Percentiles rank a stretch among this genome's conserved stretches.
phyloP scores from a whole-genome alignment of 2,797 vertebrate species.

The Poeciliopsis paucimaculata region DNA sequence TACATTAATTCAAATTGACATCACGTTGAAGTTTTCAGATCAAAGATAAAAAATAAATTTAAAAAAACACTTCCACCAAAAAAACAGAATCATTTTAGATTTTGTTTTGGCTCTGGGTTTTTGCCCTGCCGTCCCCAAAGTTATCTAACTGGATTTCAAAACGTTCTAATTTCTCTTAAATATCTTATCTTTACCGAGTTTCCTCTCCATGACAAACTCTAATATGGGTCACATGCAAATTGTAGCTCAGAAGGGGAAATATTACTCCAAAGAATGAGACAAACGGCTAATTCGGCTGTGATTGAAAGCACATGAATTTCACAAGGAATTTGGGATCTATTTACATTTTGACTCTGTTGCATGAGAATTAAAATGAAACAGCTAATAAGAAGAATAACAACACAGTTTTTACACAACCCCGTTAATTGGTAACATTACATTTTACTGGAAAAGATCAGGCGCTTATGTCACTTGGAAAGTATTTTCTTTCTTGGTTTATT shows the following conservation, averaged over 20 bases:
- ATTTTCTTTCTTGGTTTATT: neutral
- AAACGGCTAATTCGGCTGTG: neutral
- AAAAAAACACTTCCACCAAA: too few relatives aligned
- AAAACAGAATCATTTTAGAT: too few relatives aligned
- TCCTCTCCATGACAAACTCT: neutral
- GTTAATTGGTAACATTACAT: neutral
- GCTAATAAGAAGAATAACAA: constrained; percentile 1
- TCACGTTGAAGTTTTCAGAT: neutral
- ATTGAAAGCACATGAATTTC: constrained; percentile 19
- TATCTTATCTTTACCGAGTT: neutral
- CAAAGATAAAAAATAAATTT: neutral
- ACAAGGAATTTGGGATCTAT: neutral
- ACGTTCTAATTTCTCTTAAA: neutral
- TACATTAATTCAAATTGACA: neutral
- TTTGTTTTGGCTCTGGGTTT: neutral
- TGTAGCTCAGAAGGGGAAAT: neutral
- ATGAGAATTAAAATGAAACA: constrained; percentile 6
- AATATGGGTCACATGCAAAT: constrained; percentile 2
- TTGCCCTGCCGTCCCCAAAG: neutral
- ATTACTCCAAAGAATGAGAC: neutral
- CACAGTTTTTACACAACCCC: neutral
- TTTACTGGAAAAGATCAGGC: neutral
- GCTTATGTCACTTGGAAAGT: neutral
- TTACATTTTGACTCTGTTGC: constrained; percentile 5
- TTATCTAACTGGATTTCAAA: neutral